Conservation (phyloP, 2,797 vertebrate species). For the Lophotriccus pileatus region DNA sequence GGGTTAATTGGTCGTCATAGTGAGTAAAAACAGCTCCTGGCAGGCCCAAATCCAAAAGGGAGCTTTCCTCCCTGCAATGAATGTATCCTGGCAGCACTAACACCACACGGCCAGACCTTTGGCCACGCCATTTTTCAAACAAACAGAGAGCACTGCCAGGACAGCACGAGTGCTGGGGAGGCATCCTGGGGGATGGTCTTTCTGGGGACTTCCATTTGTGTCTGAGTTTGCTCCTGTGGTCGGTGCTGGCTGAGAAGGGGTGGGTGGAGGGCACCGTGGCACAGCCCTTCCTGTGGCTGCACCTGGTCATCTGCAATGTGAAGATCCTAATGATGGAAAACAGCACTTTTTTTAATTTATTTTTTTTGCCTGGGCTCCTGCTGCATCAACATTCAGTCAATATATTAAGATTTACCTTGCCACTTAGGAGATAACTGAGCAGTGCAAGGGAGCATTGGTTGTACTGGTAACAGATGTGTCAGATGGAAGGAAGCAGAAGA, state of each 20-base stretch:
- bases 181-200: not conserved
- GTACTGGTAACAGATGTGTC: not conserved
- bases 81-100: not conserved
- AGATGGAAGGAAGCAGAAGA: not conserved
- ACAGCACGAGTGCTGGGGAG: not conserved
- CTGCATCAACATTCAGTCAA: not conserved
- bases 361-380: not conserved
- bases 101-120: not conserved
- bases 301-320: not conserved
- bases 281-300: not conserved
- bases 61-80: not conserved
- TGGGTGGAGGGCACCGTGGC: rapidly evolving
- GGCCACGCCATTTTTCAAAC: not conserved
- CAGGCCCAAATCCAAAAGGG: not conserved
- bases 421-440: not conserved
- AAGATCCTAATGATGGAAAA: not conserved
- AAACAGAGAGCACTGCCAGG: not conserved
- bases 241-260: not conserved
- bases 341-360: not conserved
- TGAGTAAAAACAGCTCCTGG: not conserved
- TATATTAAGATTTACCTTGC: not conserved
- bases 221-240: not conserved
- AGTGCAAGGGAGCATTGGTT: not conserved
- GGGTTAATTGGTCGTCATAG: not conserved
- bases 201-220: not conserved